These are phyloP conservation scores for Stictocephala bisonia DNA, from an alignment of 2,888 invertebrate species.

Conservation along the genomic window DNA sequence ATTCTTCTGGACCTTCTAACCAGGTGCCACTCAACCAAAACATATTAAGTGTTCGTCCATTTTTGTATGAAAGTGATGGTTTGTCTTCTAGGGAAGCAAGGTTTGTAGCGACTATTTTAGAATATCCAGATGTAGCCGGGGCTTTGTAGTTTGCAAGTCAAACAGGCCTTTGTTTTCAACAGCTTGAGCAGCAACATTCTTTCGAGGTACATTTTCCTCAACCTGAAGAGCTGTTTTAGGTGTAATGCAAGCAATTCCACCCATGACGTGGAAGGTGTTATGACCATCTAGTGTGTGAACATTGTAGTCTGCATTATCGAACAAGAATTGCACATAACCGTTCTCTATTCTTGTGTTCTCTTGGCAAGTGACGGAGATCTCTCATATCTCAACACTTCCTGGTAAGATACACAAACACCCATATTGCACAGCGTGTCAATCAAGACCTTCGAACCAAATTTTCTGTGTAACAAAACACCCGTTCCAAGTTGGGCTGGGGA, in stretches of 20 bases:
- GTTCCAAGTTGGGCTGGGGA: conserved; percentile 22
- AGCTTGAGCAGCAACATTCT: conserved; percentile 16
- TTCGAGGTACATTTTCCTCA: conserved; percentile 4
- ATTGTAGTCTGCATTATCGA: conserved; percentile 20
- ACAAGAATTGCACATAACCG: neutral
- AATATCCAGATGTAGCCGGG: neutral
- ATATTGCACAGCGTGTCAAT: neutral
- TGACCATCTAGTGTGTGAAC: conserved; percentile 3
- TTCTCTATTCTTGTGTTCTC: conserved; percentile 3
- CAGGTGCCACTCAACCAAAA: no score
- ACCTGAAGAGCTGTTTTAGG: conserved; percentile 16
- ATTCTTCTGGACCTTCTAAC: neutral
- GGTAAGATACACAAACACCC: neutral
- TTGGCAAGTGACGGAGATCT: conserved; percentile 8
- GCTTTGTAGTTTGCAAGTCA: neutral
- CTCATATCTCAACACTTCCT: neutral
- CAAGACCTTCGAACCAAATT: conserved; percentile 21
- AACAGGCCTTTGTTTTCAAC: conserved; percentile 4
- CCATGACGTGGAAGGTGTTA: neutral
- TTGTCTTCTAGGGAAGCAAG: neutral
- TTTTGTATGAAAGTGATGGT: neutral
- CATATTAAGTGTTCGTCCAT: no score
- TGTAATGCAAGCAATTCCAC: conserved; percentile 22
- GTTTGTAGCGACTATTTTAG: no score
- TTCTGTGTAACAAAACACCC: neutral